phyloP scores from a whole-genome alignment of 2,797 vertebrate species.

The Cossypha dichroa region DNA sequence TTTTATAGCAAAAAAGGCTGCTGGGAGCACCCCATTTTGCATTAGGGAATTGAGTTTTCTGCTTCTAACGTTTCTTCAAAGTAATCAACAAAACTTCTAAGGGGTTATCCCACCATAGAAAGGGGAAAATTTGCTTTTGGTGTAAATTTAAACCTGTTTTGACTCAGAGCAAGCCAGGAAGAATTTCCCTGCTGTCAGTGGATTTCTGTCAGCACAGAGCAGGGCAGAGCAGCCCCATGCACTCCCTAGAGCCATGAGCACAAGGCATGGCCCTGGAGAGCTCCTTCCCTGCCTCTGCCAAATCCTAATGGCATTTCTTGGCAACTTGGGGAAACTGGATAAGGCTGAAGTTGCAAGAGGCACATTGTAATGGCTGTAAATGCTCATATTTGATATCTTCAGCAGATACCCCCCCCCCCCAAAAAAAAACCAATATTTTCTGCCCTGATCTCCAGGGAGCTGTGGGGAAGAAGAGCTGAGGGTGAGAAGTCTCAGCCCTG shows the following conservation, averaged over 20 bases:
- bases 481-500: constrained; percentile 7
- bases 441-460: not conserved
- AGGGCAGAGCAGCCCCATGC: not conserved
- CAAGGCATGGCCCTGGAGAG: not conserved
- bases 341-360: constrained; percentile 3
- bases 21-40: not conserved
- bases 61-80: not conserved
- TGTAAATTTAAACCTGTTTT: not conserved
- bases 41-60: not conserved
- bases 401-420: constrained; percentile 4
- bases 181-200: not conserved
- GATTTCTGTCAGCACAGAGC: not conserved
- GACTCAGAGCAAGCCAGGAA: not conserved
- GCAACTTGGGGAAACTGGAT: constrained; percentile 49
- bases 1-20: not conserved
- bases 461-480: not conserved
- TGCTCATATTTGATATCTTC: constrained; percentile 32
- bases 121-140: not conserved
- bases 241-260: not conserved
- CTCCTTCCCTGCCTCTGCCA: constrained; percentile 33
- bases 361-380: constrained; percentile 1
- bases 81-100: not conserved
- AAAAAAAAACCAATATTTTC: not conserved
- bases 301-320: constrained; percentile 55
- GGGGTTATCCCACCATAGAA: not conserved